Percentiles rank a stretch among this genome's conserved stretches.
Conservation (phyloP, 2,797 vertebrate species). For the Spondyliosoma cantharus region DNA sequence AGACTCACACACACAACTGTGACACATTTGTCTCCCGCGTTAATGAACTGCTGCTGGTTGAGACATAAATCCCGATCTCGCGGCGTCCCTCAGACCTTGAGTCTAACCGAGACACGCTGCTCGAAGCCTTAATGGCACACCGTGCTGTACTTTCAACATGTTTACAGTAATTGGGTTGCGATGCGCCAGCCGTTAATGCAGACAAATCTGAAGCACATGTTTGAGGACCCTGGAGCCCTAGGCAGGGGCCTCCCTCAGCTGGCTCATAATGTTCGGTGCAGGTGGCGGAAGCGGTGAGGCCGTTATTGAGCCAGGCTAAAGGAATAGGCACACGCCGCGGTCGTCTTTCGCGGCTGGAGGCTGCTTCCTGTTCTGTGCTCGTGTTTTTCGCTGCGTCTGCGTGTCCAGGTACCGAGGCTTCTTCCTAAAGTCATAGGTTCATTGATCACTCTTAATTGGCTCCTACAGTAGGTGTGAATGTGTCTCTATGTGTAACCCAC, state of each 20-base stretch:
- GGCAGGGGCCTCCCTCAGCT: too few relatives aligned
- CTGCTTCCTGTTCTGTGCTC: not conserved
- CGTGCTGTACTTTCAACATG: not conserved
- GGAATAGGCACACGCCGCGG: not conserved
- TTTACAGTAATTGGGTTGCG: not conserved
- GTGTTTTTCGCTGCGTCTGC: too few relatives aligned
- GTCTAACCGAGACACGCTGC: not conserved
- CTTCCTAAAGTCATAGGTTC: too few relatives aligned
- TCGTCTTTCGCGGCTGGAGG: not conserved
- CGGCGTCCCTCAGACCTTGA: conserved; percentile 1
- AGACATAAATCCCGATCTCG: conserved; percentile 12
- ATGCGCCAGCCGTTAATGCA: not conserved
- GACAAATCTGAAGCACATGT: not conserved
- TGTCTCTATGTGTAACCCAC: too few relatives aligned
- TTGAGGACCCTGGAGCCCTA: not conserved
- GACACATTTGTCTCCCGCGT: not conserved
- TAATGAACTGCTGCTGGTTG: not conserved
- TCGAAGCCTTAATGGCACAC: not conserved
- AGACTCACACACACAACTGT: not conserved
- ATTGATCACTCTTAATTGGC: too few relatives aligned
- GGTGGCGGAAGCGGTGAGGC: too few relatives aligned
- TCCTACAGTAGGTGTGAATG: too few relatives aligned
- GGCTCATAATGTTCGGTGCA: not conserved
- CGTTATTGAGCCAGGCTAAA: too few relatives aligned
- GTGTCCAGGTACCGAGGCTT: not conserved